Evolutionary conservation across 2,888 invertebrate genomes (phyloP), one percentile per base, ranked within the genome.

Genomic region (Stenodema calcarata): DNA sequence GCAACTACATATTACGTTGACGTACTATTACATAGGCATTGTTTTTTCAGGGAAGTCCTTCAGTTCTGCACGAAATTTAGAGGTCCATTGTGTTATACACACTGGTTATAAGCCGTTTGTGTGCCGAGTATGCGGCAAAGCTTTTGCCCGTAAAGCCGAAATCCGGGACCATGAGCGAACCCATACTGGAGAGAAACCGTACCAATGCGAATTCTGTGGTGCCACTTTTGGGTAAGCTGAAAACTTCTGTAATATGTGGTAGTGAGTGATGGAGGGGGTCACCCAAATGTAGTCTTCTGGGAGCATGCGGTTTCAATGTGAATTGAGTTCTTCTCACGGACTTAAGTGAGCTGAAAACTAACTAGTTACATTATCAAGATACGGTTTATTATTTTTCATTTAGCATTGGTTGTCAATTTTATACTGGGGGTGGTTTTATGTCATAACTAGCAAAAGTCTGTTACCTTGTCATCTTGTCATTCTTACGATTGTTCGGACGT

Each of bases 111-210:
- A 94, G 89, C 95, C 95, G 0, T 95, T 93, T 90, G 92, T 93
- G 62, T 96, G 96, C 89, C 92, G 93, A 3, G 91, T 93, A 12
- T 96, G 96, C 90, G 93, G 94, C 0, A 96, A 95, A 90, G 94
- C 94, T 0, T 96, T 96, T 91, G 95, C 95, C 0, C 91, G 96
- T 0, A 93, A 95, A 75, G 95, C 95, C 0, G 96, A 96, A 90
- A 94, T 96, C 0, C 91, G 94, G n/a, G 96, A 96, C 91, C 97
- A 97, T 89, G 94, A 95, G 90, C 91, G 96, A 42, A 95, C 94
- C 2, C 97, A 97, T 88, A 96, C 96, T 0, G 95, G 96, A 0
- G 96, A 96, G 90, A 93, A 95, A 1, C 96, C 96, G 0, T 96
- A 94, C 90, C 93, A 94, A 88, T 97, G 97, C 90, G 95, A 96